Conservation (phyloP, 2,888 invertebrate genomes). For the Drosophila tripunctata region DNA sequence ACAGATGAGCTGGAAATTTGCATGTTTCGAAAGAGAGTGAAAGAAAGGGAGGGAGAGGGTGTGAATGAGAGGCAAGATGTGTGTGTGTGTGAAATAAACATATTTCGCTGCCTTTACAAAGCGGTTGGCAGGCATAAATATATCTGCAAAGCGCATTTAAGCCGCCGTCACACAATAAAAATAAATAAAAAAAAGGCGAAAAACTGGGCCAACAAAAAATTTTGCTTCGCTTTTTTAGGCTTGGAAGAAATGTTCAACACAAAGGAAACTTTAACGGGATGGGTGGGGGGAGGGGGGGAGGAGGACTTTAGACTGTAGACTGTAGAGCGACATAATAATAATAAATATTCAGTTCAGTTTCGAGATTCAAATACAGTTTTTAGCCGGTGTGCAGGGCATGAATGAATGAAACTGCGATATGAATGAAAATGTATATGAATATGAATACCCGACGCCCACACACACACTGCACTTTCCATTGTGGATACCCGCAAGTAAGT, state of each 20-base stretch:
- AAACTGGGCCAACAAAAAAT: slow-evolving; percentile 48
- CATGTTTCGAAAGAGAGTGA: slow-evolving; percentile 12
- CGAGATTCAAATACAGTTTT: slow-evolving; percentile 47
- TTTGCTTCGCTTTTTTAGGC: slow-evolving; percentile 5
- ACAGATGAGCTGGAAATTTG: slow-evolving; percentile 53
- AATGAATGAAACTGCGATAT: slow-evolving; percentile 75
- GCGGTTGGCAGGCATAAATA: slow-evolving; percentile 74
- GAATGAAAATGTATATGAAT: slow-evolving; percentile 67
- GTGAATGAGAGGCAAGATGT: slow-evolving; percentile 11
- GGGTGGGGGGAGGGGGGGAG: slow-evolving; percentile 12
- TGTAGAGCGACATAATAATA: slow-evolving; percentile 80
- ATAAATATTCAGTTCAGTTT: slow-evolving; percentile 76
- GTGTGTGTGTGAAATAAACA: slow-evolving; percentile 62
- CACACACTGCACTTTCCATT: slow-evolving; percentile 34
- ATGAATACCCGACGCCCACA: slow-evolving; percentile 25
- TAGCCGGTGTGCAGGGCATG: slow-evolving; percentile 48
- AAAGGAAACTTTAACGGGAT: slow-evolving; percentile 7
- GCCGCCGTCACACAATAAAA: slow-evolving; percentile 70
- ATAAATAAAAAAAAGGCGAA: slow-evolving; percentile 36
- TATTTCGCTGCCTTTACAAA: slow-evolving; percentile 61
- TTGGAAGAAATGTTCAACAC: slow-evolving; percentile 4
- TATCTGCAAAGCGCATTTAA: slow-evolving; percentile 80
- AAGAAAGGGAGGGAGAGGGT: neutral
- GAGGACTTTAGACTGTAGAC: no score
- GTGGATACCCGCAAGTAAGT: slow-evolving; percentile 56